These are phyloP conservation scores for Pinctada fucata DNA, from an alignment of 2,888 invertebrate species.

Conservation along the genomic window DNA sequence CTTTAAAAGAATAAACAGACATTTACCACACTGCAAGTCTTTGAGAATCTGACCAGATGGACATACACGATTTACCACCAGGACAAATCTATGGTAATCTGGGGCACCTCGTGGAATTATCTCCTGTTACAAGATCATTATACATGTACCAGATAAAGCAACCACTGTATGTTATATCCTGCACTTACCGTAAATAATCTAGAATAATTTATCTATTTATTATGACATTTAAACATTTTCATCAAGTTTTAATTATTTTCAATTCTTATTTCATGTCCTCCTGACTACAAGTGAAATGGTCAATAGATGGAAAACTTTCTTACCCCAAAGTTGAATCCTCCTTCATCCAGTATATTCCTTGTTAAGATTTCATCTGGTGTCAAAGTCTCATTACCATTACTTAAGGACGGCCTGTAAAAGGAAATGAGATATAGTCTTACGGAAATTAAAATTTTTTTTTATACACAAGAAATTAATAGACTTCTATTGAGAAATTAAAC, in stretches of 20 bases:
- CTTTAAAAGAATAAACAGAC: too few species aligned
- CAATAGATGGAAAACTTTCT: neutral
- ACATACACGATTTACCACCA: neutral
- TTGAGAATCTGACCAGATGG: neutral
- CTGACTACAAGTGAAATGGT: too few species aligned
- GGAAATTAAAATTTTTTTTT: too few species aligned
- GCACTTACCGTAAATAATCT: too few species aligned
- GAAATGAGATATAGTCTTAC: neutral
- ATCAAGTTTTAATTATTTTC: too few species aligned
- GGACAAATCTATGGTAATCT: conserved; percentile 4
- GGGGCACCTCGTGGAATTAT: neutral
- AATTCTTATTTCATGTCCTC: too few species aligned
- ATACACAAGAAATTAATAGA: too few species aligned
- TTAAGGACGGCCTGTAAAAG: neutral
- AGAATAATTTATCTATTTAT: too few species aligned
- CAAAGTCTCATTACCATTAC: neutral
- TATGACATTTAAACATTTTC: too few species aligned
- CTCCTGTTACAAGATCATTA: neutral
- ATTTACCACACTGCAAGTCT: neutral
- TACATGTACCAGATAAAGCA: too few species aligned
- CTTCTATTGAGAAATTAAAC: too few species aligned
- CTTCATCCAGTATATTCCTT: neutral
- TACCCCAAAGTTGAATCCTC: neutral
- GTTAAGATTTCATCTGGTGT: neutral
- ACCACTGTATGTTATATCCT: too few species aligned